A percentile compares a stretch with the other conserved stretches of the same genome.
Evolutionary conservation across 2,888 invertebrate genomes (phyloP).

Genomic region (Steinernema hermaphroditum): DNA sequence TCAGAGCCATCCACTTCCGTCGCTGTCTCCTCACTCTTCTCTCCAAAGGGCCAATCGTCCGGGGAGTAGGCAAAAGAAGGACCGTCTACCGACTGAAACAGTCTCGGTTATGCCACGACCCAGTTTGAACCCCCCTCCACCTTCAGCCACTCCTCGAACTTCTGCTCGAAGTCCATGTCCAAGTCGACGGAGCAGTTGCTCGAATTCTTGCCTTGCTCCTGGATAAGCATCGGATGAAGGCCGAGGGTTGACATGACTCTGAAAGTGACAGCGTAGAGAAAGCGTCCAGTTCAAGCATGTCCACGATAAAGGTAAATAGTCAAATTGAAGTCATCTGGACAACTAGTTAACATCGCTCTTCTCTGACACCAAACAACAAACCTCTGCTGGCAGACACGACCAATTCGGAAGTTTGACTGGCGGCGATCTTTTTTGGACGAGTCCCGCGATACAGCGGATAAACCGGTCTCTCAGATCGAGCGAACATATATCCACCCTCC

Average conservation of each 20-base stretch:
- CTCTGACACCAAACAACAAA: slow-evolving; percentile 24
- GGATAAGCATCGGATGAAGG: slow-evolving; percentile 23
- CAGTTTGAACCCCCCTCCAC: neutral
- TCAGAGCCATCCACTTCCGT: neutral
- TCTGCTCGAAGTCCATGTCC: slow-evolving; percentile 37
- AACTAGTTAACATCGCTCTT: neutral
- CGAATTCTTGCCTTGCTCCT: neutral
- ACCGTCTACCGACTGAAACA: slow-evolving; percentile 33
- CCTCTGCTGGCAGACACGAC: slow-evolving; percentile 20
- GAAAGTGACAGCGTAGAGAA: too few species aligned
- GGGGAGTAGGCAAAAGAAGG: slow-evolving; percentile 16
- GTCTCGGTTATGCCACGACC: neutral
- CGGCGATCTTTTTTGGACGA: slow-evolving; percentile 31
- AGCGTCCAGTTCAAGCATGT: too few species aligned
- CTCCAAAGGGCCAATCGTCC: neutral
- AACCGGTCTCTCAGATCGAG: slow-evolving; percentile 27
- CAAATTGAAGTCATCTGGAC: too few species aligned
- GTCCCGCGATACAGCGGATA: slow-evolving; percentile 31
- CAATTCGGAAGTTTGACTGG: slow-evolving; percentile 31
- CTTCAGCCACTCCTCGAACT: slow-evolving; percentile 41
- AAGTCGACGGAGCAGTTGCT: slow-evolving; percentile 1
- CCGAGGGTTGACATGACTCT: slow-evolving; percentile 15
- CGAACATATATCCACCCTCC: slow-evolving; percentile 31
- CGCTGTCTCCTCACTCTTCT: neutral
- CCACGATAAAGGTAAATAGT: too few species aligned